These are phyloP conservation scores for Metopolophium dirhodum DNA, from an alignment of 1,140 invertebrate genomes.

Conservation along the genomic window DNA sequence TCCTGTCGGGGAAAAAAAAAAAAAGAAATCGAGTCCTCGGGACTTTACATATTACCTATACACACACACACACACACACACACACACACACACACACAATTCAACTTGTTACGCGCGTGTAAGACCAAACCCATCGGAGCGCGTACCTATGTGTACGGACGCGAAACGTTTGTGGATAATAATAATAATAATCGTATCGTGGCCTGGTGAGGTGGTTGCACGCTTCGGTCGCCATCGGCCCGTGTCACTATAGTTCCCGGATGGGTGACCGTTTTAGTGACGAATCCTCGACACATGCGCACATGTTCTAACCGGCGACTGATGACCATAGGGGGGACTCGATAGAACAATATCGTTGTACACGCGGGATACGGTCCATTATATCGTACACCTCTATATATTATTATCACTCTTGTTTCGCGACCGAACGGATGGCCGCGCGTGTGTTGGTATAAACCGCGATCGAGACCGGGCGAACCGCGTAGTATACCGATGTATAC, in stretches of 20 bases:
- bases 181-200: not conserved
- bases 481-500: not conserved
- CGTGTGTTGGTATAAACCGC: not conserved
- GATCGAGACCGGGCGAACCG: not conserved
- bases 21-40: slow-evolving; percentile 17
- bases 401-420: not conserved
- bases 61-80: no score
- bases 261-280: no score
- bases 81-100: not conserved
- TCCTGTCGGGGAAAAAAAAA: not conserved
- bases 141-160: no score
- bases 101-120: not conserved
- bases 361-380: no score
- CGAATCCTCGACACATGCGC: no score
- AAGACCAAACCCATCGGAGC: not conserved
- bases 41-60: not conserved
- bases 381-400: no score
- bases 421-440: not conserved
- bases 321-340: no score
- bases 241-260: no score
- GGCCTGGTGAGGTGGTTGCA: no score
- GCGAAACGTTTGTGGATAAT: not conserved
- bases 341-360: no score
- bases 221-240: no score
- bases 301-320: no score